Conservation (phyloP, 2,113 vertebrate species). For the Apteryx mantelli region DNA sequence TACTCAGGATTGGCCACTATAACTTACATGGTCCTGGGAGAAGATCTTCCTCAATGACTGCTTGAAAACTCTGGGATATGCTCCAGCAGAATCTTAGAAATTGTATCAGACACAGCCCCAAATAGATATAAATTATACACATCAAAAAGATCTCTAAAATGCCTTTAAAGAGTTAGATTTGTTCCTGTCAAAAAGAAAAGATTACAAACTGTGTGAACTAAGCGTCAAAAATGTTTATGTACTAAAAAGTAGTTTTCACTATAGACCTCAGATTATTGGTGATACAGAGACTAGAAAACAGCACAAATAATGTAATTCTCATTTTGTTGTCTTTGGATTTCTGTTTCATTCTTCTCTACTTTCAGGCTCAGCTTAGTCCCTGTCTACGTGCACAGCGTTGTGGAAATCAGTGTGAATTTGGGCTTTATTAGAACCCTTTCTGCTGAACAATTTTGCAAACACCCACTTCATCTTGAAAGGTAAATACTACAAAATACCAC, state of each 20-base stretch:
- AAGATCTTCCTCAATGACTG: not conserved
- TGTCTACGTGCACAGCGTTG: not conserved
- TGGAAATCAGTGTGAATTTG: not conserved
- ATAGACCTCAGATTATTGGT: not conserved
- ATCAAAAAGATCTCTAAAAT: not conserved
- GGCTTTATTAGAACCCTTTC: not conserved
- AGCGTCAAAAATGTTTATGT: rapidly evolving
- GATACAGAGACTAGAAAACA: not conserved
- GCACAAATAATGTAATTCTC: not conserved
- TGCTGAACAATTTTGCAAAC: not conserved
- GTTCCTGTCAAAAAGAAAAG: not conserved
- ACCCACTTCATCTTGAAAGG: not conserved
- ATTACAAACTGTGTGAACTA: not conserved
- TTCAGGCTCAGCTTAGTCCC: not conserved
- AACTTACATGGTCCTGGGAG: not conserved
- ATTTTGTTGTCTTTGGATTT: not conserved
- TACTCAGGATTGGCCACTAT: not conserved
- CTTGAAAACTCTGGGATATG: not conserved
- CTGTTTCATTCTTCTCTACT: not conserved
- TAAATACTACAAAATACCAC: not conserved
- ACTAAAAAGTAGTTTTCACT: not conserved
- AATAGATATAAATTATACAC: not conserved
- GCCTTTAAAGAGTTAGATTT: not conserved
- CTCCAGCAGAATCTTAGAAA: not conserved
- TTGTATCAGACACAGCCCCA: not conserved